phyloP scores from a whole-genome alignment of 2,113 vertebrate genomes.

The Pseudorectes ferrugineus region DNA sequence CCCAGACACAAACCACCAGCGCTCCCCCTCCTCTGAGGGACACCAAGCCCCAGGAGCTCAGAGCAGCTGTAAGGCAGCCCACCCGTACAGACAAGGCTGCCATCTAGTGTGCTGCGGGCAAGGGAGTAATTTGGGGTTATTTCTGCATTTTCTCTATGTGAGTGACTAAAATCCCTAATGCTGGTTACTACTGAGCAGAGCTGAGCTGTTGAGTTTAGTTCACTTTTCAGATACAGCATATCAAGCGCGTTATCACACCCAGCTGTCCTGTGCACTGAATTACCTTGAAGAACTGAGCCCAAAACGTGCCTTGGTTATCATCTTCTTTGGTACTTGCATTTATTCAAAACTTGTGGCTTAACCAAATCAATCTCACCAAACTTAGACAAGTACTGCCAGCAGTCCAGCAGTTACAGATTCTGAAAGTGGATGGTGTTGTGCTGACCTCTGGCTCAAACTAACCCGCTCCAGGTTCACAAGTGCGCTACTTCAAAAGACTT shows the following conservation, averaged over 20 bases:
- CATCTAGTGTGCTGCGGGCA: not conserved
- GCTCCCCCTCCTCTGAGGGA: not conserved
- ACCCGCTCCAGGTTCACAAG: not conserved
- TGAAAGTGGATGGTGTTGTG: rapidly evolving
- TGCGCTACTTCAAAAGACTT: not conserved
- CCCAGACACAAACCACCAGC: not conserved
- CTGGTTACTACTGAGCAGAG: not conserved
- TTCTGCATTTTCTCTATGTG: rapidly evolving
- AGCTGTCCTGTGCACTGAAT: not conserved
- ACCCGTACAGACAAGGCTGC: not conserved
- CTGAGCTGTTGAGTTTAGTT: no score
- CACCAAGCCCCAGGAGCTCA: not conserved
- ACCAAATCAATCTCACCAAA: not conserved
- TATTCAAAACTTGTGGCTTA: not conserved
- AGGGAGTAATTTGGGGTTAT: rapidly evolving
- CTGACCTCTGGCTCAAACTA: not conserved
- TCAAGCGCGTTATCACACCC: rapidly evolving
- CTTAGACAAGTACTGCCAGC: not conserved
- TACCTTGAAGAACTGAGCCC: not conserved
- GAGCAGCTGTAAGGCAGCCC: not conserved
- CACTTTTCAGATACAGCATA: not conserved
- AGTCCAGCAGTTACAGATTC: not conserved
- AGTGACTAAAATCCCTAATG: no score
- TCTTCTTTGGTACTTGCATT: rapidly evolving
- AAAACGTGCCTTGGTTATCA: not conserved